Percentiles rank a stretch among this genome's conserved stretches.
Evolutionary conservation across 1,140 invertebrate species (phyloP).

Genomic region (Luehdorfia chinensis): DNA sequence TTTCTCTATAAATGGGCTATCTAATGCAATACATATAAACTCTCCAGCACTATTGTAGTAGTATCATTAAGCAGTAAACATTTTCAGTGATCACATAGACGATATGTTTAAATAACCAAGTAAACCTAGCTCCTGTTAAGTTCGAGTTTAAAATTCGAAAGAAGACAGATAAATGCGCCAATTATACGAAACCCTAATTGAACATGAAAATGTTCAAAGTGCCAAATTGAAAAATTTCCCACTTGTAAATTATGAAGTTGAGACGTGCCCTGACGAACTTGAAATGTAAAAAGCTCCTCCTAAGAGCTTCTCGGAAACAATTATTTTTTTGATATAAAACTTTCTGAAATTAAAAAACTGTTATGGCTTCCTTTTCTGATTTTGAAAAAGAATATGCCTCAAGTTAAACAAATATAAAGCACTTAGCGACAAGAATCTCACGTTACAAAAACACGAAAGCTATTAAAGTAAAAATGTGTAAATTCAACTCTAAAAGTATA

Average conservation of each 20-base stretch:
- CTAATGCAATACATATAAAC: too few relatives aligned
- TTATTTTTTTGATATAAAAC: slow-evolving; percentile 3
- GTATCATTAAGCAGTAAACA: too few relatives aligned
- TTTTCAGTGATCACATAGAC: too few relatives aligned
- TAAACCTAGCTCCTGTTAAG: not conserved
- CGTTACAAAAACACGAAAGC: not conserved
- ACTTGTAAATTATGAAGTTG: slow-evolving; percentile 12
- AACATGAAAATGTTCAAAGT: slow-evolving; percentile 12
- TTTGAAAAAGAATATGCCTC: not conserved
- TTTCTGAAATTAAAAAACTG: slow-evolving; percentile 5
- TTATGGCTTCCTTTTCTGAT: not conserved
- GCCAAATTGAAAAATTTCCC: slow-evolving; percentile 11
- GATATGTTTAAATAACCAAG: not conserved
- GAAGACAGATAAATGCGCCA: slow-evolving; percentile 15
- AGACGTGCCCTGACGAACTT: slow-evolving; percentile 4
- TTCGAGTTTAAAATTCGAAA: not conserved
- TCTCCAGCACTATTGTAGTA: too few relatives aligned
- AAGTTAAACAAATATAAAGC: slow-evolving; percentile 5
- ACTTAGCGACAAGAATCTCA: not conserved
- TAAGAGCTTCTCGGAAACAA: slow-evolving; percentile 7
- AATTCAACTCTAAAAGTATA: too few relatives aligned
- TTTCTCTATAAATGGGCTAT: not conserved
- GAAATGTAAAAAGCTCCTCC: slow-evolving; percentile 2
- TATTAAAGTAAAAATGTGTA: too few relatives aligned
- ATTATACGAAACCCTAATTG: slow-evolving; percentile 11